Conservation (phyloP, 1,140 invertebrate genomes). For the Philotrypesis tridentata region DNA sequence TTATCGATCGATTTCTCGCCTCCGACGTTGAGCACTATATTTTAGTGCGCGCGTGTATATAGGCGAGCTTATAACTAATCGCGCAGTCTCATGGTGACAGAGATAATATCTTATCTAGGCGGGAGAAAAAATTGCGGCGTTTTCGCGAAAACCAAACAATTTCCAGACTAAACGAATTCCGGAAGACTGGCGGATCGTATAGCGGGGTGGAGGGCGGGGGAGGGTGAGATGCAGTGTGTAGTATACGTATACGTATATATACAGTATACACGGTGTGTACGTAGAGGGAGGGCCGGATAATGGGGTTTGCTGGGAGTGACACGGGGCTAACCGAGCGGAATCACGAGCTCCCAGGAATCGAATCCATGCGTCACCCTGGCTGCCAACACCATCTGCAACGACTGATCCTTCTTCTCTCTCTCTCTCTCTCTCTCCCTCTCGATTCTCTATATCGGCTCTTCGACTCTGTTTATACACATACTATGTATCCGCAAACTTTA, state of each 20-base stretch:
- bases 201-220: too few species aligned
- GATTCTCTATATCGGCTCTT: not conserved
- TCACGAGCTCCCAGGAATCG: constrained; percentile 74
- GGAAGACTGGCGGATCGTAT: too few species aligned
- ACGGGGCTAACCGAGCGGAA: constrained; percentile 73
- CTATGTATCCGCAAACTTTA: not conserved
- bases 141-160: not conserved
- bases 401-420: not conserved
- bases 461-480: not conserved
- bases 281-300: constrained; percentile 61
- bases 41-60: not conserved
- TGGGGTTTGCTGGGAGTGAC: constrained; percentile 73
- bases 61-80: not conserved
- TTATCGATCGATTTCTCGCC: not conserved
- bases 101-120: too few species aligned
- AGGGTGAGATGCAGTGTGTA: constrained; percentile 37
- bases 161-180: constrained; percentile 60
- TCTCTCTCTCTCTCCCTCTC: not conserved
- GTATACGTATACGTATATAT: too few species aligned
- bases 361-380: constrained; percentile 73
- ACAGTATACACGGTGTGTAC: too few species aligned
- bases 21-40: not conserved
- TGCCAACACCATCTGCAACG: constrained; percentile 73
- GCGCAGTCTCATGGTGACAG: not conserved
- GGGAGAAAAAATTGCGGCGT: not conserved